Evolutionary conservation across 2,888 invertebrate genomes (phyloP).

Genomic region (Callosobruchus maculatus): DNA sequence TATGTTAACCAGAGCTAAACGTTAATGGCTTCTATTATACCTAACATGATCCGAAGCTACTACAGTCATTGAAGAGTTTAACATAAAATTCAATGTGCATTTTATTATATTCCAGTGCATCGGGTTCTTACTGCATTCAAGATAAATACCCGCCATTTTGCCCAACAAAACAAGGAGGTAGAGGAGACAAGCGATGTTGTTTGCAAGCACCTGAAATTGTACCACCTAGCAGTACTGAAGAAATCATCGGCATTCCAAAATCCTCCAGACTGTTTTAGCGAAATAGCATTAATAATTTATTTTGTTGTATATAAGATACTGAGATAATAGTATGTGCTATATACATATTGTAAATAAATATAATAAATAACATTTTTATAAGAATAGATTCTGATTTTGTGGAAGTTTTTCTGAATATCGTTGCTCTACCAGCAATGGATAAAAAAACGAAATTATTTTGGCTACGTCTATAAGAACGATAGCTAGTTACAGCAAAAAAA

Average conservation of each 20-base stretch:
- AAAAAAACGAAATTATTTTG: no score
- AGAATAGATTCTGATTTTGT: no score
- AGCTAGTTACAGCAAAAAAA: no score
- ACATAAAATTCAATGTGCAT: no score
- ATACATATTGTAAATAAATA: not conserved
- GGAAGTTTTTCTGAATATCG: no score
- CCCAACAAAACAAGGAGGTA: constrained; percentile 52
- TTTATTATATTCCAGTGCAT: constrained; percentile 54
- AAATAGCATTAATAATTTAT: not conserved
- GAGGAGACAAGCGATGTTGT: constrained; percentile 68
- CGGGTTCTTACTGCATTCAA: constrained; percentile 68
- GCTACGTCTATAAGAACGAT: no score
- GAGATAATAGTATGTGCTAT: not conserved
- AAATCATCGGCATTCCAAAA: not conserved
- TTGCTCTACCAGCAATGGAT: no score
- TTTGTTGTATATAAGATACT: not conserved
- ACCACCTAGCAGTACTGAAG: constrained; percentile 14
- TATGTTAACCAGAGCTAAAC: no score
- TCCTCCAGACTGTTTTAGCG: not conserved
- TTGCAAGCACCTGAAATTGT: constrained; percentile 33
- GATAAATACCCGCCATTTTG: constrained; percentile 68
- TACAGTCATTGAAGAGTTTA: no score
- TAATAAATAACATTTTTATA: not conserved
- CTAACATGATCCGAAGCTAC: no score
- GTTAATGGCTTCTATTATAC: no score